Evolutionary conservation across 2,888 invertebrate species (phyloP).

Genomic region (Pachydiplax longipennis): DNA sequence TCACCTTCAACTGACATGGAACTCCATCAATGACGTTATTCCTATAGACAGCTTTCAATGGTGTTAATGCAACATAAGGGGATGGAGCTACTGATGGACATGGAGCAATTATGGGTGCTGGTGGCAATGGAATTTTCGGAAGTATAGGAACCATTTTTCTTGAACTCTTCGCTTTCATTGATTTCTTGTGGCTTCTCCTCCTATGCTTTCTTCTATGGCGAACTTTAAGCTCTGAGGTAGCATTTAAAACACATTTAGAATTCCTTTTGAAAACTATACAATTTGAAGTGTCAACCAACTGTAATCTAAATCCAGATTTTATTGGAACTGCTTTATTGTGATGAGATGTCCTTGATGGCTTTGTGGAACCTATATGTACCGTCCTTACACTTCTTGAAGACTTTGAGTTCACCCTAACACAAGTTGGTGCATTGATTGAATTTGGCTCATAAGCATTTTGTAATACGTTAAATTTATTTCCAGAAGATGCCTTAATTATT

Average conservation of each 20-base stretch:
- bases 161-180: not conserved
- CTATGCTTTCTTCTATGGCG: slow-evolving; percentile 5
- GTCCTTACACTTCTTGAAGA: not conserved
- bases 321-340: not conserved
- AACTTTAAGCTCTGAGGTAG: slow-evolving; percentile 34
- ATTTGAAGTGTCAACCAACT: not conserved
- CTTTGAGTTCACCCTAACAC: not conserved
- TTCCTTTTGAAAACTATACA: slow-evolving; percentile 1
- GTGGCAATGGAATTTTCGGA: not conserved
- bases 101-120: not conserved
- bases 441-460: not conserved
- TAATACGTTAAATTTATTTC: not conserved
- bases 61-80: slow-evolving; percentile 17
- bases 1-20: slow-evolving; percentile 20
- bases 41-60: slow-evolving; percentile 7
- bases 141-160: not conserved
- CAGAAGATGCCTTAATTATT: not conserved
- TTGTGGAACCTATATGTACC: not conserved
- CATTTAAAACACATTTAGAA: not conserved
- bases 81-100: slow-evolving; percentile 5
- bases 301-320: slow-evolving; percentile 20
- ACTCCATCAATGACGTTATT: not conserved
- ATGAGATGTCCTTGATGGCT: not conserved
- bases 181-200: not conserved
- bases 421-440: not conserved